Evolutionary conservation across 2,797 vertebrate species (phyloP).

Genomic region (Sphenodon punctatus): DNA sequence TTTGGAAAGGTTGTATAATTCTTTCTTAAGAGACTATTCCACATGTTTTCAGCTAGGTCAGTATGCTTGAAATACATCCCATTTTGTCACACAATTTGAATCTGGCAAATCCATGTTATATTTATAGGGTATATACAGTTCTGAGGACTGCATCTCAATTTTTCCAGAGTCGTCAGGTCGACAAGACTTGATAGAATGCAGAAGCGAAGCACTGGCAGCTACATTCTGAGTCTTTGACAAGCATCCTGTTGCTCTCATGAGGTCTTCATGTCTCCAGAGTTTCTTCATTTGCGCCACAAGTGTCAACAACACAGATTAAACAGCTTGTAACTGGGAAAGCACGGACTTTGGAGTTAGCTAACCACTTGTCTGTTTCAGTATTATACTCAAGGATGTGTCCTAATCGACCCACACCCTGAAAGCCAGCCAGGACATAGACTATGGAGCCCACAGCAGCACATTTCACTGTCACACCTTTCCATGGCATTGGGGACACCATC

Average conservation of each 20-base stretch:
- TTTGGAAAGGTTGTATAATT: slow-evolving; percentile 43
- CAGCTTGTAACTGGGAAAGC: slow-evolving; percentile 97
- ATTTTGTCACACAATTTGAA: slow-evolving; percentile 51
- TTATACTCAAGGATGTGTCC: slow-evolving; percentile 94
- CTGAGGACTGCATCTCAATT: slow-evolving; percentile 30
- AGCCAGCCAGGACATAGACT: slow-evolving; percentile 94
- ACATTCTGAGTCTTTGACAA: slow-evolving; percentile 55
- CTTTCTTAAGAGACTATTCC: slow-evolving; percentile 32
- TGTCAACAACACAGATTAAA: slow-evolving; percentile 96
- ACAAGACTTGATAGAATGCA: slow-evolving; percentile 48
- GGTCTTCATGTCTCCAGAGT: slow-evolving; percentile 83
- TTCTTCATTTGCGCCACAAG: slow-evolving; percentile 95
- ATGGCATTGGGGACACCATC: slow-evolving; percentile 90
- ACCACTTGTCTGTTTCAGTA: slow-evolving; percentile 94
- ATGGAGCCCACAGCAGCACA: slow-evolving; percentile 90
- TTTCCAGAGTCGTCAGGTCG: slow-evolving; percentile 23
- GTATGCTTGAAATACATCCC: slow-evolving; percentile 48
- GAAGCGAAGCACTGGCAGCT: slow-evolving; percentile 59
- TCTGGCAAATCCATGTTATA: slow-evolving; percentile 53
- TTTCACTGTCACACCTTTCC: slow-evolving; percentile 95
- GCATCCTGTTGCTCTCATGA: neutral
- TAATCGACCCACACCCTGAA: slow-evolving; percentile 93
- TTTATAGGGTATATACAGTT: slow-evolving; percentile 47
- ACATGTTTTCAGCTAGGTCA: slow-evolving; percentile 1
- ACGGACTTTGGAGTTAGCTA: slow-evolving; percentile 91